Conservation (phyloP, 1,140 invertebrate genomes). For the Heliconius congener region DNA sequence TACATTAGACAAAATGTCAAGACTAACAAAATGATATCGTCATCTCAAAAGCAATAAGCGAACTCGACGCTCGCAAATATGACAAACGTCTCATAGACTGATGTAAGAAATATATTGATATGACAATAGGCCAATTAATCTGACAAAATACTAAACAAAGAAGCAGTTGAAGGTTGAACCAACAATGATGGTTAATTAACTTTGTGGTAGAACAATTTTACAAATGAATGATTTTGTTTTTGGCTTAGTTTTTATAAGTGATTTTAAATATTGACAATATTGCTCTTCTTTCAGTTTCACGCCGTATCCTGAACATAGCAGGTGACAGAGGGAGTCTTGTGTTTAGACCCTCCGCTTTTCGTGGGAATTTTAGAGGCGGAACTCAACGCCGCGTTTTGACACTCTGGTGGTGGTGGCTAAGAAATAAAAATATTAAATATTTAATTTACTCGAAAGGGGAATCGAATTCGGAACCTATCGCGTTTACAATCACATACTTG, state of each 20-base stretch:
- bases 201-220: background rate
- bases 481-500: too few species aligned
- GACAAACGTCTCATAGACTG: conserved; percentile 49
- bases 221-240: background rate
- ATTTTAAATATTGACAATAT: background rate
- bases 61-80: conserved; percentile 46
- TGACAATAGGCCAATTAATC: conserved; percentile 69
- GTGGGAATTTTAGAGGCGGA: too few species aligned
- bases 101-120: conserved; percentile 56
- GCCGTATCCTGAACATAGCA: too few species aligned
- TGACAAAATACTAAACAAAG: conserved; percentile 64
- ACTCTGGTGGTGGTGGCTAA: too few species aligned
- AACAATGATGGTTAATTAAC: conserved; percentile 14
- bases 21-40: conserved; percentile 46
- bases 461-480: too few species aligned
- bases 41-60: conserved; percentile 40
- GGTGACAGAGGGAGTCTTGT: too few species aligned
- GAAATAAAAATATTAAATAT: too few species aligned
- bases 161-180: conserved; percentile 48
- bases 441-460: too few species aligned
- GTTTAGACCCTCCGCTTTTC: too few species aligned
- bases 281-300: too few species aligned
- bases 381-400: too few species aligned
- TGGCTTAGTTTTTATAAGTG: background rate
- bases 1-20: conserved; percentile 44